Evolutionary conservation across 1,140 invertebrate genomes (phyloP).

Genomic region (Neoseiulus cucumeris): DNA sequence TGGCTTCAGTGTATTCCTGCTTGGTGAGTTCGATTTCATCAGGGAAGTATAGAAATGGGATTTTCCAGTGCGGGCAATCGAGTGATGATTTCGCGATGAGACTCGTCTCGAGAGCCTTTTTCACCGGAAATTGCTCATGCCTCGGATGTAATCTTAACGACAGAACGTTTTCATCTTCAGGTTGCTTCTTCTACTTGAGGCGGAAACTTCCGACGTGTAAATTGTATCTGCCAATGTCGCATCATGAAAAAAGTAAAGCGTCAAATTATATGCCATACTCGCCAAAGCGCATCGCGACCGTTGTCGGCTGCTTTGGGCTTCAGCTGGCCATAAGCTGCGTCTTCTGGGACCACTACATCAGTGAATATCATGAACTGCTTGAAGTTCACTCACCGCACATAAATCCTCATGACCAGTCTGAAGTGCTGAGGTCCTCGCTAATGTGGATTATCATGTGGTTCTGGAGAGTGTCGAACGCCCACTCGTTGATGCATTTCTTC

Average conservation of each 20-base stretch:
- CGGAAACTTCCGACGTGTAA: slow-evolving; percentile 14
- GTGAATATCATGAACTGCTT: slow-evolving; percentile 47
- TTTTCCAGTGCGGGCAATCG: no score
- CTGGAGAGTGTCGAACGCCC: slow-evolving; percentile 58
- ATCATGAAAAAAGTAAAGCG: slow-evolving; percentile 7
- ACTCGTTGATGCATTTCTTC: slow-evolving; percentile 50
- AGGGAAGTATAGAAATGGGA: no score
- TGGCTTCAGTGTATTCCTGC: slow-evolving; percentile 29
- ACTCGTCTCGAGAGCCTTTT: no score
- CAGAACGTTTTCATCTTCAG: not conserved
- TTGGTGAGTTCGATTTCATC: slow-evolving; percentile 24
- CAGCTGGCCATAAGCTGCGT: slow-evolving; percentile 47
- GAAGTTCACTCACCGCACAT: slow-evolving; percentile 26
- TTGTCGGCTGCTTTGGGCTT: slow-evolving; percentile 41
- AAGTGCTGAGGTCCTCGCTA: slow-evolving; percentile 35
- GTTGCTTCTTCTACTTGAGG: slow-evolving; percentile 15
- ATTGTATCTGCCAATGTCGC: slow-evolving; percentile 16
- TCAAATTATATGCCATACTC: slow-evolving; percentile 21
- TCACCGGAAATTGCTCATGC: no score
- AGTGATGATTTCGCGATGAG: no score
- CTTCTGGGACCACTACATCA: slow-evolving; percentile 58
- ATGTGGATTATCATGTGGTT: slow-evolving; percentile 49
- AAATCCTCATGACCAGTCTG: slow-evolving; percentile 26
- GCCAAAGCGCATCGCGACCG: slow-evolving; percentile 38
- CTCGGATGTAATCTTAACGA: no score